phyloP scores from a whole-genome alignment of 2,888 invertebrate genomes.

The Neoscelio sp. region DNA sequence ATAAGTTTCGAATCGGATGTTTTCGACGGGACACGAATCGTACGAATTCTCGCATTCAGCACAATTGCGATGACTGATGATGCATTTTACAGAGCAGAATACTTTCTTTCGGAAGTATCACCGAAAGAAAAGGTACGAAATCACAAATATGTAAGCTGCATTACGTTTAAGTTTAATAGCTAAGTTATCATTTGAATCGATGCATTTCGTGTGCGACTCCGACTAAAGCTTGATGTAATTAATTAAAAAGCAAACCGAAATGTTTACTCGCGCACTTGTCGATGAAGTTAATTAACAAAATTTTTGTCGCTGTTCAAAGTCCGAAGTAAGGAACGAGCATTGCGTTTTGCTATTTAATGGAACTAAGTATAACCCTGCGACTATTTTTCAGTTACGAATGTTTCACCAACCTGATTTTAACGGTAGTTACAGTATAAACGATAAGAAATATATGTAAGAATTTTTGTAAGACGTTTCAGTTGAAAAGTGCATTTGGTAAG shows the following conservation, averaged over 20 bases:
- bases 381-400: constrained; percentile 29
- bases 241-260: constrained; percentile 48
- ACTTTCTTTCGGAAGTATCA: no score
- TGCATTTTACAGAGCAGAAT: constrained; percentile 43
- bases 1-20: constrained; percentile 31
- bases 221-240: constrained; percentile 28
- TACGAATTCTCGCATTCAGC: constrained; percentile 37
- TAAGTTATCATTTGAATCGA: constrained; percentile 38
- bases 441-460: constrained; percentile 32
- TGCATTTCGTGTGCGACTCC: constrained; percentile 4
- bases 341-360: constrained; percentile 53
- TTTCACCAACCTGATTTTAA: constrained; percentile 21
- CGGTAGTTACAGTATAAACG: constrained; percentile 20
- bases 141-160: constrained; percentile 32
- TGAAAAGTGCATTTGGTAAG: constrained; percentile 2
- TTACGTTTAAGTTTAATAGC: constrained; percentile 37
- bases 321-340: no score
- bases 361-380: constrained; percentile 25
- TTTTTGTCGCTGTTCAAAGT: no score
- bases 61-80: constrained; percentile 51
- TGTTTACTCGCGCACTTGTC: no score
- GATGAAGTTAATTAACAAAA: no score
- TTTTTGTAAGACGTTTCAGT: constrained; percentile 26
- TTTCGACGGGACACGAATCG: constrained; percentile 23
- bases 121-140: constrained; percentile 41